Percentiles rank a stretch among this genome's conserved stretches.
These are phyloP conservation scores for Pangasianodon hypophthalmus DNA, from an alignment of 2,113 vertebrate species.

Conservation along the genomic window DNA sequence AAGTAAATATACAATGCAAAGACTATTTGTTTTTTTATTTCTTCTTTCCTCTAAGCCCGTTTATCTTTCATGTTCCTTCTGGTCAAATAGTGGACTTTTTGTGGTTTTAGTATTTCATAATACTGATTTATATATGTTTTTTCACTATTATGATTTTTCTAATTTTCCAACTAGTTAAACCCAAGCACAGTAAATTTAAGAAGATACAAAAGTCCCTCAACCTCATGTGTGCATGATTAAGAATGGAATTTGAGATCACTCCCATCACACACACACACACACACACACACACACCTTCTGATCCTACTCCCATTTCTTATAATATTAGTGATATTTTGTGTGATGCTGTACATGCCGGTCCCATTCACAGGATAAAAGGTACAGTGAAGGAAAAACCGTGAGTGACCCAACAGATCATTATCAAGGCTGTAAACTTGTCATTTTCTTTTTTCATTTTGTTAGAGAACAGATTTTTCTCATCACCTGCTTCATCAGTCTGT, in stretches of 20 bases:
- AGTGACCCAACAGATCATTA: conserved; percentile 75
- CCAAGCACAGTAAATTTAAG: conserved; percentile 61
- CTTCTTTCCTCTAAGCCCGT: conserved; percentile 48
- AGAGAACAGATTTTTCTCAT: conserved; percentile 85
- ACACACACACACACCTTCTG: conserved; percentile 26
- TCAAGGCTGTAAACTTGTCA: conserved; percentile 63
- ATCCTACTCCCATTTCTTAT: conserved; percentile 41
- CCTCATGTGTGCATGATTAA: conserved; percentile 28
- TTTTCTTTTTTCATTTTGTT: conserved; percentile 65
- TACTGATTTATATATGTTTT: conserved; percentile 30
- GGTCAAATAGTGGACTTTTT: conserved; percentile 69
- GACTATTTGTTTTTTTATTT: conserved; percentile 67
- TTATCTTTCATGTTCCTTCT: not conserved
- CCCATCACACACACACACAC: conserved; percentile 9
- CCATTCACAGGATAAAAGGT: conserved; percentile 67
- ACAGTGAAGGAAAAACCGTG: conserved; percentile 76
- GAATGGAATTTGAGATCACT: not conserved
- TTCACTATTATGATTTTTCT: conserved; percentile 27
- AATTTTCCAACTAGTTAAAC: conserved; percentile 52
- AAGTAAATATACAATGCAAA: conserved; percentile 92
- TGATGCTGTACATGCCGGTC: conserved; percentile 48
- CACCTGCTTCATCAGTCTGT: conserved; percentile 87
- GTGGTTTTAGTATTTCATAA: conserved; percentile 48
- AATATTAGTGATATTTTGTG: conserved; percentile 47
- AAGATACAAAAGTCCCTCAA: conserved; percentile 8